Base-by-base conservation (phyloP, 2,888 invertebrate species). In the Xiphydria camelus region DNA sequence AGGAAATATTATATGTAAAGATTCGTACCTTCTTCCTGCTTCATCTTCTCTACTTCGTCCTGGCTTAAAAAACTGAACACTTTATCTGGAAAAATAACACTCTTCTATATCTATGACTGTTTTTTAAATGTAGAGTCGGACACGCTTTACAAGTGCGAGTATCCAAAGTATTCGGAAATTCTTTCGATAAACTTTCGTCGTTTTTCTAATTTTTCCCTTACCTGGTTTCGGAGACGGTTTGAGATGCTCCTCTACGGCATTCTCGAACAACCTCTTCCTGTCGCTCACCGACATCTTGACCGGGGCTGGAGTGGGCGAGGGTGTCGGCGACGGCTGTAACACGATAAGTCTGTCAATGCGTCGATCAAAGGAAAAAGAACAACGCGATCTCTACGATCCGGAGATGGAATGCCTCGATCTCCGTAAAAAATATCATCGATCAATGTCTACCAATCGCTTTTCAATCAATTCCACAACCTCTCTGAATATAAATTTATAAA, bases 211-310 rank as follows among this genome's bases (percentile, higher is more conserved):
- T n/a, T n/a, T n/a, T n/a, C 18, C 61, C 61, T 75, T 75, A 91
- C 91, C 91, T 82, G 89, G 84, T 79, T 91, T 92, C 38, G 88
- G 86, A 62, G 88, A 84, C 53, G 91, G 88, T 77, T 91, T 89
- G 62, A 89, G 86, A 76, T 89, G 89, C 76, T 93, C 91, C 78
- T 94, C 91, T 86, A 96, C 94, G 51, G 95, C 95, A 73, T 89
- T 88, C 79, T 97, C 96, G 77, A 97, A 97, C 79, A 94, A 92
- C 73, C 88, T 90, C 78, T 93, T 93, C 80, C 92, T 91, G 78
- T 94, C 91, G 76, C 91, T 92, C 70, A 96, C 94, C 50, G 89
- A 87, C 75, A 93, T 87, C 81, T 91, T 91, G 70, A 85, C 84
- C 70, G 85, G 83, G 77, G 83, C 83, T 67, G 83, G 84, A 72